Evolutionary conservation across 2,113 vertebrate genomes (phyloP).

Genomic region (Onychostoma macrolepis): DNA sequence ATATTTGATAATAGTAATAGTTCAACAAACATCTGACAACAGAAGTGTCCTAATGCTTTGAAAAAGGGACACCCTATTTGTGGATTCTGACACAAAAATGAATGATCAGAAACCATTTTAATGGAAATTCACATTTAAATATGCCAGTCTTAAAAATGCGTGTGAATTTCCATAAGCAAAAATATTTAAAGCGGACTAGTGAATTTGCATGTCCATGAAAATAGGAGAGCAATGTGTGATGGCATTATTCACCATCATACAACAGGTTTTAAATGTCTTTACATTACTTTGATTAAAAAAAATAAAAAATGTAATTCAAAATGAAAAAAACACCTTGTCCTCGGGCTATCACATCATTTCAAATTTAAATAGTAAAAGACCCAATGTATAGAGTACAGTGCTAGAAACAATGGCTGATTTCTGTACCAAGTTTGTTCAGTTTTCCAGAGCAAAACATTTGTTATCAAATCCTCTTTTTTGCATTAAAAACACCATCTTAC

Average conservation of each 20-base stretch:
- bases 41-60: background rate
- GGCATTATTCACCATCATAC: conserved; percentile 19
- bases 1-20: background rate
- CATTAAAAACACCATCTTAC: background rate
- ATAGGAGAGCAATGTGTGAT: conserved; percentile 33
- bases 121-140: background rate
- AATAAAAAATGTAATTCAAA: too few relatives aligned
- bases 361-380: background rate
- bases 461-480: background rate
- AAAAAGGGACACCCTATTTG: background rate
- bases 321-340: background rate
- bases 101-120: background rate
- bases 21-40: background rate
- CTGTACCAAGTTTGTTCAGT: background rate
- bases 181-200: background rate
- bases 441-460: background rate
- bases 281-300: background rate
- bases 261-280: conserved; percentile 31
- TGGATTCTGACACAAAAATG: background rate
- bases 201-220: conserved; percentile 8
- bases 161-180: conserved; percentile 22
- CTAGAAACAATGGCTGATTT: background rate
- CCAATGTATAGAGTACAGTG: background rate
- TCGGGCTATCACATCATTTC: background rate
- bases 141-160: background rate